These are phyloP conservation scores for Drosophila pruinosa DNA, from an alignment of 1,140 invertebrate species.

Conservation along the genomic window DNA sequence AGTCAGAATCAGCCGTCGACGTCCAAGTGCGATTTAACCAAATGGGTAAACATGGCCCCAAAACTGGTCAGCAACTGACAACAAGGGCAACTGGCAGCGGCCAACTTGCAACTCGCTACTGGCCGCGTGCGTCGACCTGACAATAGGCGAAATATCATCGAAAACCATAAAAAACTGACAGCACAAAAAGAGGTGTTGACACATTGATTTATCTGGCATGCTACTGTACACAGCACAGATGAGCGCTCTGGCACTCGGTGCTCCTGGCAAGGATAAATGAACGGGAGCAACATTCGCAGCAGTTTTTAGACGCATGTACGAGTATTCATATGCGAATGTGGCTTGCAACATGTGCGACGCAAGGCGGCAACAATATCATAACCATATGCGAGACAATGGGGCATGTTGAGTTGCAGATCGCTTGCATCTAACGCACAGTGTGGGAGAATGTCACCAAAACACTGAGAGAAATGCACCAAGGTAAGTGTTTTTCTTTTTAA, in stretches of 20 bases:
- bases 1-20: not conserved
- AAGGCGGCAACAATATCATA: slow-evolving; percentile 73
- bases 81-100: slow-evolving; percentile 19
- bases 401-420: not conserved
- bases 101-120: slow-evolving; percentile 38
- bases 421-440: slow-evolving; percentile 17
- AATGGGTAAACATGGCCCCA: slow-evolving; percentile 59
- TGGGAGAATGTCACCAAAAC: slow-evolving; percentile 13
- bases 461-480: slow-evolving; percentile 11
- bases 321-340: slow-evolving; percentile 58
- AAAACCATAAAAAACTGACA: slow-evolving; percentile 82
- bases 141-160: slow-evolving; percentile 83
- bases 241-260: slow-evolving; percentile 29
- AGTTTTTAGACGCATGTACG: slow-evolving; percentile 55
- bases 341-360: slow-evolving; percentile 17
- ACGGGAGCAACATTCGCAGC: not conserved
- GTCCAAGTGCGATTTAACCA: slow-evolving; percentile 65
- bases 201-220: slow-evolving; percentile 83
- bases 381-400: slow-evolving; percentile 56
- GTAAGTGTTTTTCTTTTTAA: too few species aligned
- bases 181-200: slow-evolving; percentile 83
- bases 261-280: slow-evolving; percentile 18
- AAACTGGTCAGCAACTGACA: slow-evolving; percentile 41
- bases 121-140: slow-evolving; percentile 62
- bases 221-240: slow-evolving; percentile 80